Evolutionary conservation across 2,888 invertebrate genomes (phyloP), one percentile per base, ranked within the genome.

Genomic region (Cotesia congregata): DNA sequence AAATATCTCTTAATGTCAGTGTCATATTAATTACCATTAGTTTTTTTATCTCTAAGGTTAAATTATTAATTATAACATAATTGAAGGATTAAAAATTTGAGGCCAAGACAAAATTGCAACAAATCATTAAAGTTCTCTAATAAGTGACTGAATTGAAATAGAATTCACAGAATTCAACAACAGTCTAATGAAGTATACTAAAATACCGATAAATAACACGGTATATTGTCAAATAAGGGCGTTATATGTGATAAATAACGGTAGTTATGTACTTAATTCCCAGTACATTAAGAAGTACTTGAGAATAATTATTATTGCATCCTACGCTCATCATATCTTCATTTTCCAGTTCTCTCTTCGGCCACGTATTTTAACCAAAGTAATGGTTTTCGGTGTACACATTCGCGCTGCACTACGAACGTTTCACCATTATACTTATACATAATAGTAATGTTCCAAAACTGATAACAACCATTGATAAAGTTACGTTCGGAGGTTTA

Each of bases 281-380:
- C 7, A 12, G 50, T 50, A 50, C 50, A 50, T 50, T 50, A 50
- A 62, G 67, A 61, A 72, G 72, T 68, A 72, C 72, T 76, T 68
- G 62, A 62, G 71, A 67, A 76, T 76, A 76, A 76, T 76, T 62
- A 76, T 76, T 62, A 72, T 61, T 39, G 67, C 72, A 68, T 67
- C 62, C 65, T 62, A 39, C 71, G 61, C 38, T 40, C 67, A 70
- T 65, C 50, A 62, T 72, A 72, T 76, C 71, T 76, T 39, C 72
- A 67, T 72, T 76, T 70, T 30, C 64, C 70, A 20, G 41, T 61
- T 38, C 50, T 65, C n/a, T 60, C 62, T 40, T 20, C 50, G 62
- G 17, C 17, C 67, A n/a, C 67, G 50, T 62, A 62, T 62, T 62
- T 62, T 5, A 62, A n/a, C 17, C 17, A 62, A 20, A 62, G 62